A percentile compares a stretch with the other conserved stretches of the same genome.
Evolutionary conservation across 2,888 invertebrate genomes (phyloP).

Genomic region (Tenthredo distinguenda): DNA sequence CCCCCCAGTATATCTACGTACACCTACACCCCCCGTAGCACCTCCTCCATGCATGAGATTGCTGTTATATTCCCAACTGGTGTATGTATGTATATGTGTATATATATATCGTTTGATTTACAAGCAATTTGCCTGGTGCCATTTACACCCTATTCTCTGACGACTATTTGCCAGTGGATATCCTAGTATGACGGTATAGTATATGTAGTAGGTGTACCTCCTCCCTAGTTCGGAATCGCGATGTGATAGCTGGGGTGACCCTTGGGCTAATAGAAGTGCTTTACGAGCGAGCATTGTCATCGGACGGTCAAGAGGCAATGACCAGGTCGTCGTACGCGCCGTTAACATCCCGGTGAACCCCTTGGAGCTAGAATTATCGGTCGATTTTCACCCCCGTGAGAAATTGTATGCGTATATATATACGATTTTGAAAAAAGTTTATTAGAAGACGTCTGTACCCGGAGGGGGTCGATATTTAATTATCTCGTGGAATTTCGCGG

Average conservation of each 20-base stretch:
- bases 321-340: slow-evolving; percentile 18
- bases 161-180: slow-evolving; percentile 62
- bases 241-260: slow-evolving; percentile 33
- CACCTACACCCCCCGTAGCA: too few species aligned
- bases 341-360: slow-evolving; percentile 36
- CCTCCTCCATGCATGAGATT: background rate
- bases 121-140: slow-evolving; percentile 66
- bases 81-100: background rate
- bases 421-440: too few species aligned
- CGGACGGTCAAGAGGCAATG: slow-evolving; percentile 39
- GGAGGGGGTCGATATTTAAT: too few species aligned
- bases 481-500: too few species aligned
- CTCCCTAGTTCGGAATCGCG: background rate
- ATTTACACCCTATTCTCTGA: slow-evolving; percentile 68
- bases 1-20: too few species aligned
- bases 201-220: background rate
- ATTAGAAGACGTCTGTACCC: too few species aligned
- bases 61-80: background rate
- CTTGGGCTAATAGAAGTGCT: slow-evolving; percentile 51
- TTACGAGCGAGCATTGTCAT: slow-evolving; percentile 43
- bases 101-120: slow-evolving; percentile 65
- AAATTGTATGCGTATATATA: background rate
- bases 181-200: background rate
- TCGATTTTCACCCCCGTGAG: background rate
- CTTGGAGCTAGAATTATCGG: background rate